Percentiles rank a stretch among this genome's conserved stretches.
Conservation (phyloP, 1,140 invertebrate genomes). For the Phortica variegata region DNA sequence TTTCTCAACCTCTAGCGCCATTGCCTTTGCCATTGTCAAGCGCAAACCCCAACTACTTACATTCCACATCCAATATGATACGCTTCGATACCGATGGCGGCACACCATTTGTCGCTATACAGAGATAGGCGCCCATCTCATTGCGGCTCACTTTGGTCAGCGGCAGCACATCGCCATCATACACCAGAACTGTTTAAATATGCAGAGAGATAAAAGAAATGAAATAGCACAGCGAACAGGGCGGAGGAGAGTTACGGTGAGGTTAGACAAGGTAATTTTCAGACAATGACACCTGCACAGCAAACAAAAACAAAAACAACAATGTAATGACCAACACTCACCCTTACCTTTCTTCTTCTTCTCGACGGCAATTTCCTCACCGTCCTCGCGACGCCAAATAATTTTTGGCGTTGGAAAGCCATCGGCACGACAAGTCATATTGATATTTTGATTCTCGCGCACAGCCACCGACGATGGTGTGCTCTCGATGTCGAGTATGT, state of each 20-base stretch:
- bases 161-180: constrained; percentile 79
- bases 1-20: constrained; percentile 7
- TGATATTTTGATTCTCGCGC: constrained; percentile 86
- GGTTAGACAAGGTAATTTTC: no score
- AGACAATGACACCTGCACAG: no score
- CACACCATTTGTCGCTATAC: constrained; percentile 79
- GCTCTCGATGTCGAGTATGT: constrained; percentile 81
- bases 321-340: no score
- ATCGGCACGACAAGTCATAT: constrained; percentile 82
- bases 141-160: constrained; percentile 79
- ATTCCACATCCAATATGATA: constrained; percentile 85
- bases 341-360: constrained; percentile 75
- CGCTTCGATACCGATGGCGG: constrained; percentile 86
- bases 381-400: constrained; percentile 88
- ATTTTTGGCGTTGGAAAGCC: constrained; percentile 86
- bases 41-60: no score
- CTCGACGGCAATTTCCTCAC: constrained; percentile 77
- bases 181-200: constrained; percentile 65
- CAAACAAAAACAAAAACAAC: no score
- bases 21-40: constrained; percentile 13
- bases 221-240: background rate
- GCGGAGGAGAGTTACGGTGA: background rate
- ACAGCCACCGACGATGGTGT: constrained; percentile 85
- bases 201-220: constrained; percentile 1
- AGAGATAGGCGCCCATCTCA: constrained; percentile 85